Percentiles rank a stretch among this genome's conserved stretches.
Conservation (phyloP, 2,888 invertebrate genomes). For the Phragmatobia fuliginosa region DNA sequence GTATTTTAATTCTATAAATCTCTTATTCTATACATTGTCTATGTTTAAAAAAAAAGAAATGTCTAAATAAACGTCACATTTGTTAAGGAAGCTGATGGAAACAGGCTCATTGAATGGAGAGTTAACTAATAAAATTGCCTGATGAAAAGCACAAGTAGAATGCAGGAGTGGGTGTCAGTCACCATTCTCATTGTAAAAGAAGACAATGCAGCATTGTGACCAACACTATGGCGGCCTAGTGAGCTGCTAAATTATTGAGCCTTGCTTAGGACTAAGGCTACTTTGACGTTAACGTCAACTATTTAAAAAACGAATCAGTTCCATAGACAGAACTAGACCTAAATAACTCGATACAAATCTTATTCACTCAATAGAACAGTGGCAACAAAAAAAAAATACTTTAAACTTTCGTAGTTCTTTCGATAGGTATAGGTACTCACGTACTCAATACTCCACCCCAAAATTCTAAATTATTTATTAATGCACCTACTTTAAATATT, state of each 20-base stretch:
- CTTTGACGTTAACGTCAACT: not conserved
- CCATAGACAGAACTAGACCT: not conserved
- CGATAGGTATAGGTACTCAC: too few species aligned
- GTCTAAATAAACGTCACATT: not conserved
- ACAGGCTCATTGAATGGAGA: not conserved
- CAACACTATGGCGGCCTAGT: too few species aligned
- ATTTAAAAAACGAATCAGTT: not conserved
- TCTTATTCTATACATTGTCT: not conserved
- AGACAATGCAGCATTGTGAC: too few species aligned
- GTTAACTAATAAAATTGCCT: too few species aligned
- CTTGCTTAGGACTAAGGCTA: not conserved
- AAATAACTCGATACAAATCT: too few species aligned
- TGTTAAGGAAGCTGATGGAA: not conserved
- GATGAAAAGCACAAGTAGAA: too few species aligned
- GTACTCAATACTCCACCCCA: not conserved
- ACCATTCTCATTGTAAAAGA: too few species aligned
- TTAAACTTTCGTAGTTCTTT: not conserved
- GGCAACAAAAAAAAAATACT: not conserved
- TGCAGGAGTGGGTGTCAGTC: too few species aligned
- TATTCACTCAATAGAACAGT: too few species aligned
- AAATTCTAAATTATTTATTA: conserved; percentile 8
- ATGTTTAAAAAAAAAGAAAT: not conserved
- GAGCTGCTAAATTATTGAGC: too few species aligned
- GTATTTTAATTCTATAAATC: not conserved
- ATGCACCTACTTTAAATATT: conserved; percentile 22